Percentiles rank a stretch among this genome's conserved stretches.
phyloP scores from a whole-genome alignment of 2,888 invertebrate species.

The Octonoba sinensis region DNA sequence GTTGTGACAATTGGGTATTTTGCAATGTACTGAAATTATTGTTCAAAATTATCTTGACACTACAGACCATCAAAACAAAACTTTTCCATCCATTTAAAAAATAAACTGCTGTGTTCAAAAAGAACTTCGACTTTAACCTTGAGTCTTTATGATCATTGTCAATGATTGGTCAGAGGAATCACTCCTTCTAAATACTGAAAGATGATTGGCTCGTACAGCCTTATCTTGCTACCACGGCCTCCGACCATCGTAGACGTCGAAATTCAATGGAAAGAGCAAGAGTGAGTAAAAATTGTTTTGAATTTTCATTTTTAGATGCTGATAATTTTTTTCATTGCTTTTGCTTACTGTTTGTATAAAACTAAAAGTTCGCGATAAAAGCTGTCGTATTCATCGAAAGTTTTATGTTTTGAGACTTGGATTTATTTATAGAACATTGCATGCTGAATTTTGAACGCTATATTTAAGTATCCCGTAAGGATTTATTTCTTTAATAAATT shows the following conservation, averaged over 20 bases:
- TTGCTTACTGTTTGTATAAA: too few relatives aligned
- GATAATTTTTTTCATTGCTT: too few relatives aligned
- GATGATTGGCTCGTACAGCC: slow-evolving; percentile 29
- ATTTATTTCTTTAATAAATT: too few relatives aligned
- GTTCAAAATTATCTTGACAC: too few relatives aligned
- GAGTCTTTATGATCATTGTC: background rate
- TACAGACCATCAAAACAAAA: background rate
- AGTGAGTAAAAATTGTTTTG: slow-evolving; percentile 24
- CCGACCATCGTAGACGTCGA: slow-evolving; percentile 10
- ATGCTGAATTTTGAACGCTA: too few relatives aligned
- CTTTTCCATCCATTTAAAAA: background rate
- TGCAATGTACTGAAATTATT: too few relatives aligned
- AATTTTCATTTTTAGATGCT: background rate
- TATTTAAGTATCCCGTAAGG: too few relatives aligned
- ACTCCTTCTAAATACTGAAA: slow-evolving; percentile 28
- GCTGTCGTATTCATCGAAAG: too few relatives aligned
- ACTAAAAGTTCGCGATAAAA: too few relatives aligned
- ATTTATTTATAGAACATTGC: too few relatives aligned
- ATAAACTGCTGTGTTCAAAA: background rate
- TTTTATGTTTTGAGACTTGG: too few relatives aligned
- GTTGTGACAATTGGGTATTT: too few relatives aligned
- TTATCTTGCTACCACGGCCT: slow-evolving; percentile 10
- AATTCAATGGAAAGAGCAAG: slow-evolving; percentile 58
- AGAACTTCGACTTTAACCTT: slow-evolving; percentile 50
- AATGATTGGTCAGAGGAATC: slow-evolving; percentile 33